A percentile compares a stretch with the other conserved stretches of the same genome.
These are phyloP conservation scores for Brachymystax lenok DNA, from an alignment of 2,797 vertebrate genomes.

Conservation along the genomic window DNA sequence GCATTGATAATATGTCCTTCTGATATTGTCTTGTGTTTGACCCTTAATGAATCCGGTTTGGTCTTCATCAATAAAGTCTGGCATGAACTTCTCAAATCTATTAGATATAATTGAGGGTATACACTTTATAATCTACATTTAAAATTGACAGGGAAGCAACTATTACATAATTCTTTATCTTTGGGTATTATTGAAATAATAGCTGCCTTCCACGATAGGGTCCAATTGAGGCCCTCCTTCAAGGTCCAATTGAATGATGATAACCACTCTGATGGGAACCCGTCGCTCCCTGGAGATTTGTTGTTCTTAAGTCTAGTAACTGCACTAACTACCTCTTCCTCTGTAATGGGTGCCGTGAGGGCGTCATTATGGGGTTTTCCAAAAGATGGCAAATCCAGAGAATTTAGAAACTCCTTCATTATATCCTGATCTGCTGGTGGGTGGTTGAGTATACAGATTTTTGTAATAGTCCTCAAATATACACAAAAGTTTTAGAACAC, in stretches of 20 bases:
- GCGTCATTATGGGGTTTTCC: constrained; percentile 10
- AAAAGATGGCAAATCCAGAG: constrained; percentile 6
- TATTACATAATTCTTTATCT: neutral
- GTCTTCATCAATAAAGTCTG: constrained; percentile 12
- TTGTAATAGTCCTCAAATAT: constrained; percentile 23
- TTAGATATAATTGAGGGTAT: neutral
- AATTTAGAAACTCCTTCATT: constrained; percentile 6
- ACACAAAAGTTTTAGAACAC: too few relatives aligned
- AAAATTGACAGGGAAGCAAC: constrained; percentile 1
- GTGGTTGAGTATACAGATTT: constrained; percentile 13
- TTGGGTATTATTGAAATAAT: constrained; percentile 18
- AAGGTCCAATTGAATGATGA: constrained; percentile 11
- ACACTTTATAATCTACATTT: constrained; percentile 23
- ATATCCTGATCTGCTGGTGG: constrained; percentile 6
- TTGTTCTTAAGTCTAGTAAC: constrained; percentile 5
- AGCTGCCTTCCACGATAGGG: constrained; percentile 25
- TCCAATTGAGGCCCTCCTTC: neutral
- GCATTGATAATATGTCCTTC: constrained; percentile 15
- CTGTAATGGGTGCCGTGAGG: constrained; percentile 1
- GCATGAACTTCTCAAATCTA: constrained; percentile 8
- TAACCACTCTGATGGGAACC: constrained; percentile 3
- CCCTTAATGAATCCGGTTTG: constrained; percentile 23
- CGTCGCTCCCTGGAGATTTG: constrained; percentile 8
- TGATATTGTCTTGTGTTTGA: constrained; percentile 23
- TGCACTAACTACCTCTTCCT: constrained; percentile 4